Conservation (phyloP, 2,113 vertebrate species). For the Phylloscopus whistleri region DNA sequence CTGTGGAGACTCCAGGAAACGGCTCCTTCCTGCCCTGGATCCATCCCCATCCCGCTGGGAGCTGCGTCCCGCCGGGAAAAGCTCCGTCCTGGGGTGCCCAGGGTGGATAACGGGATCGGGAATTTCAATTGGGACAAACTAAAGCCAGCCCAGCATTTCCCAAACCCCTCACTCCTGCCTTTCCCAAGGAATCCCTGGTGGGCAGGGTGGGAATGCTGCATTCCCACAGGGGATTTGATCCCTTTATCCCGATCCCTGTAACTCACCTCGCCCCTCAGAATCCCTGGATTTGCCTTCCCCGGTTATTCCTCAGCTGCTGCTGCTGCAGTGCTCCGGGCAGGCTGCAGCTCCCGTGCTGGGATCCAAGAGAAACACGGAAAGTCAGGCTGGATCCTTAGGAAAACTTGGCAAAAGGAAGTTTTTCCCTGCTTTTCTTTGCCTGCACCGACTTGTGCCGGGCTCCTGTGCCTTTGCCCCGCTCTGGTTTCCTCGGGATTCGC, state of each 20-base stretch:
- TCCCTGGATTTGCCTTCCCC: neutral
- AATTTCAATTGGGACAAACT: neutral
- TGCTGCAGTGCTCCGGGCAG: neutral
- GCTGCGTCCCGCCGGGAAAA: neutral
- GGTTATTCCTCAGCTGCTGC: neutral
- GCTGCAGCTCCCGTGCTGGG: slow-evolving; percentile 6
- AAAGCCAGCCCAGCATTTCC: neutral
- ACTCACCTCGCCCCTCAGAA: slow-evolving; percentile 26
- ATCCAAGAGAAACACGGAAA: slow-evolving; percentile 56
- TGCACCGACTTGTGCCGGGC: neutral
- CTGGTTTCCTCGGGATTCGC: fast-evolving
- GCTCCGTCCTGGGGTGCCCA: fast-evolving
- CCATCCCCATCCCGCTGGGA: neutral
- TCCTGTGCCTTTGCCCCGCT: neutral
- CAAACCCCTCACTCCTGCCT: neutral
- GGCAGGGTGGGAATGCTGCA: neutral
- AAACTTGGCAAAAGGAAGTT: neutral
- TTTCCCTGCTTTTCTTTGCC: neutral
- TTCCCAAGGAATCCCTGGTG: neutral
- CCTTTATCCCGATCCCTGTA: too few relatives aligned
- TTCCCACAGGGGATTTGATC: neutral
- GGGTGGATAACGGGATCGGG: fast-evolving
- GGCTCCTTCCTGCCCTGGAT: neutral
- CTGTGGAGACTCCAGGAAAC: fast-evolving
- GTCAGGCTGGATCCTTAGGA: neutral